Percentiles rank a stretch among this genome's conserved stretches.
phyloP scores from a whole-genome alignment of 2,797 vertebrate genomes.

The Peromyscus eremicus region DNA sequence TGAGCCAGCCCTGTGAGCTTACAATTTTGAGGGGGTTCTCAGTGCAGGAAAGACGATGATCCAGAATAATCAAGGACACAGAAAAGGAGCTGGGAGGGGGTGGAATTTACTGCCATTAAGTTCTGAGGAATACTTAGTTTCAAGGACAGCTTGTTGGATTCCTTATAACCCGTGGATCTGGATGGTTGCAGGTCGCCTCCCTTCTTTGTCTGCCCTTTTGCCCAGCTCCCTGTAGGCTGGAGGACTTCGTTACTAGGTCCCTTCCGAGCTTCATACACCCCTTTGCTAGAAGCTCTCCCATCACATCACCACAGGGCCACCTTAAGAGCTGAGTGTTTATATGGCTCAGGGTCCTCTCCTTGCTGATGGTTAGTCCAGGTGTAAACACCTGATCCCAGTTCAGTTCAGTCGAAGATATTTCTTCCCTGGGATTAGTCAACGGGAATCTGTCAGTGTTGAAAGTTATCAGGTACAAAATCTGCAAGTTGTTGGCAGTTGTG shows the following conservation, averaged over 20 bases:
- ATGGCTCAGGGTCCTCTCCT: background rate
- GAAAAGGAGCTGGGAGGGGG: background rate
- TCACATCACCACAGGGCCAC: background rate
- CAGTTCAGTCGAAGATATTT: background rate
- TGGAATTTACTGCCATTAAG: background rate
- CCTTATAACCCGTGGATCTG: background rate
- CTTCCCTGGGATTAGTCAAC: slow-evolving; percentile 40
- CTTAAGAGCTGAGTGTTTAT: background rate
- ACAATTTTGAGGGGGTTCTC: background rate
- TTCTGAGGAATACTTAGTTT: background rate
- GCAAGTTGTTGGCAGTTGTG: background rate
- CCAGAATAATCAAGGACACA: background rate
- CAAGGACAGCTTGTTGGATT: background rate
- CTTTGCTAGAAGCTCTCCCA: background rate
- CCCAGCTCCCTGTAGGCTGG: background rate
- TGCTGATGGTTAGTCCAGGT: background rate
- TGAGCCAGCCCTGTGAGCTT: background rate
- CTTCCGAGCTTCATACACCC: background rate
- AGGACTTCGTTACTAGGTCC: background rate
- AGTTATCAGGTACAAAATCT: background rate
- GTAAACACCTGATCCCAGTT: background rate
- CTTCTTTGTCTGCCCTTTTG: background rate
- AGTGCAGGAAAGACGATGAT: background rate
- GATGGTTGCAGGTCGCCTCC: background rate
- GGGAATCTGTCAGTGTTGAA: background rate